These are phyloP conservation scores for Maniola jurtina DNA, from an alignment of 1,140 invertebrate genomes.

Conservation along the genomic window DNA sequence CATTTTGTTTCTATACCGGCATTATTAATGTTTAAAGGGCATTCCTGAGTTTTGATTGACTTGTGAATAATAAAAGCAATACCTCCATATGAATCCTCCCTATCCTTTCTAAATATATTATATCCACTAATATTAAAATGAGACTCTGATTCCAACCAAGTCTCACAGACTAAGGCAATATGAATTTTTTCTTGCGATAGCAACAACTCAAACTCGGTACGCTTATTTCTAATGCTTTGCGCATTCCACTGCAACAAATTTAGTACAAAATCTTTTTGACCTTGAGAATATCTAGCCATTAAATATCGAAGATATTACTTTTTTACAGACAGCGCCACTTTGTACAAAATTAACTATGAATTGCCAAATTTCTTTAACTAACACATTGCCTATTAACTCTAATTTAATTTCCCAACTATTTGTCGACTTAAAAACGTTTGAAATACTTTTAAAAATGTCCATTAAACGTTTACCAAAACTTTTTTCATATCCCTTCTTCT, in stretches of 20 bases:
- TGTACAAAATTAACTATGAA: constrained; percentile 1
- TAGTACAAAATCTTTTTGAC: not conserved
- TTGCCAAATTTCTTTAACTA: constrained; percentile 12
- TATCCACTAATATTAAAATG: constrained; percentile 21
- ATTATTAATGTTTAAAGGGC: constrained; percentile 9
- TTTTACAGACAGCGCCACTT: too few relatives aligned
- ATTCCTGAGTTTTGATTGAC: constrained; percentile 19
- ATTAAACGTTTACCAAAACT: too few relatives aligned
- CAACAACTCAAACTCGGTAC: constrained; percentile 13
- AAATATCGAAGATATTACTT: too few relatives aligned
- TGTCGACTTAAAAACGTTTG: too few relatives aligned
- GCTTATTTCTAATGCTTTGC: constrained; percentile 22
- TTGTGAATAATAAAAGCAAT: constrained; percentile 25
- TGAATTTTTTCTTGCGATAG: constrained; percentile 21
- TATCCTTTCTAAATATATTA: constrained; percentile 26
- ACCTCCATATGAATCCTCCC: constrained; percentile 24
- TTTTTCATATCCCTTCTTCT: too few relatives aligned
- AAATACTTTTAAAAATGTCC: not conserved
- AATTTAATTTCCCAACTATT: constrained; percentile 5
- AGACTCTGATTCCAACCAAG: constrained; percentile 17
- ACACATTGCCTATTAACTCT: constrained; percentile 6
- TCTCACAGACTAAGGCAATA: constrained; percentile 26
- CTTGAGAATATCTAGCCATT: not conserved
- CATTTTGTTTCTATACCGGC: constrained; percentile 10
- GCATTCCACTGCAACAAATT: constrained; percentile 28